Evolutionary conservation across 2,888 invertebrate genomes (phyloP).

Genomic region (Acleris cristana): DNA sequence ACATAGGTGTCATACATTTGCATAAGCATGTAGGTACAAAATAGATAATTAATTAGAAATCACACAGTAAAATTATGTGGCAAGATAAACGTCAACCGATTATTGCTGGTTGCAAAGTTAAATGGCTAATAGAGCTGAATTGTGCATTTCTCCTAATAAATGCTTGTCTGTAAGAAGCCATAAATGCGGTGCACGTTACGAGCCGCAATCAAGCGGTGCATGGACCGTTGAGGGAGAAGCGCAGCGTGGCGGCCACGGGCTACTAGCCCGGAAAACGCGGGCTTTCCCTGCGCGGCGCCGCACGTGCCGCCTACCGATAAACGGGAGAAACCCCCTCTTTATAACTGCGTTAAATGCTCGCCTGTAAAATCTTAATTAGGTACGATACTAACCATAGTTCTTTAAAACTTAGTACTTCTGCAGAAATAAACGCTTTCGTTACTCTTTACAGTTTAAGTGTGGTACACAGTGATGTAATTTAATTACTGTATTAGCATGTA

Average conservation of each 20-base stretch:
- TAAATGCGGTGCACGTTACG: slow-evolving; percentile 41
- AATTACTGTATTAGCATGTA: too few relatives aligned
- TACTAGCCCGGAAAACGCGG: slow-evolving; percentile 69
- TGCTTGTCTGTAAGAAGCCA: slow-evolving; percentile 27
- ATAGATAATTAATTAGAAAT: background rate
- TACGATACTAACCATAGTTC: too few relatives aligned
- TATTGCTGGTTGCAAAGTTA: slow-evolving; percentile 15
- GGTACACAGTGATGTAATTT: too few relatives aligned
- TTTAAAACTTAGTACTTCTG: too few relatives aligned
- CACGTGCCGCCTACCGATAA: slow-evolving; percentile 31
- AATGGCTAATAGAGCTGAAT: slow-evolving; percentile 16
- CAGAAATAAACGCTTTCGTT: too few relatives aligned
- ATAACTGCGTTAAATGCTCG: background rate
- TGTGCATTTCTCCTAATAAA: slow-evolving; percentile 27
- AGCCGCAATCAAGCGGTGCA: slow-evolving; percentile 63
- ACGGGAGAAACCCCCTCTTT: background rate
- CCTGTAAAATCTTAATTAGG: background rate
- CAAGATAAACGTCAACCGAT: slow-evolving; percentile 16
- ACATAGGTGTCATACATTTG: background rate
- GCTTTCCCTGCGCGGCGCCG: slow-evolving; percentile 65
- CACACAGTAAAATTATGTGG: background rate
- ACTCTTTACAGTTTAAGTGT: too few relatives aligned
- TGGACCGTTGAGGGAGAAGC: slow-evolving; percentile 62
- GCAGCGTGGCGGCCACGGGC: slow-evolving; percentile 69
- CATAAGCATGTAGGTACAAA: background rate